A percentile compares a stretch with the other conserved stretches of the same genome.
Evolutionary conservation across 2,888 invertebrate species (phyloP).

Genomic region (Andrena fulva): DNA sequence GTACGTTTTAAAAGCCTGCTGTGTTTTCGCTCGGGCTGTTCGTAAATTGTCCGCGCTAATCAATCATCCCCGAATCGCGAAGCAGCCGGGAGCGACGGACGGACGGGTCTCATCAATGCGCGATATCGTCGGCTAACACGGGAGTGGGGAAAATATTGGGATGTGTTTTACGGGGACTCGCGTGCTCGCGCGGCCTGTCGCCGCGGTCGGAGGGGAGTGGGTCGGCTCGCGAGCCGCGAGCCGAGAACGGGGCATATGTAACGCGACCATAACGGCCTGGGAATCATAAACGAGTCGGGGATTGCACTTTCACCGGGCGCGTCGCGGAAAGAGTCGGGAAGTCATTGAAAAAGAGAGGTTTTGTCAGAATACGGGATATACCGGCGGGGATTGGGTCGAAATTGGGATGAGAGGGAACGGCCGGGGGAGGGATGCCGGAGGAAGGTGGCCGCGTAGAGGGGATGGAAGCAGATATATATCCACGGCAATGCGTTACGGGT

Average conservation of each 20-base stretch:
- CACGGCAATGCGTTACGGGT: slow-evolving; percentile 85
- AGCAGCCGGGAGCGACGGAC: slow-evolving; percentile 35
- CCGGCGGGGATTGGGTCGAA: slow-evolving; percentile 71
- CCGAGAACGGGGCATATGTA: slow-evolving; percentile 17
- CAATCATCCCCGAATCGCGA: slow-evolving; percentile 53
- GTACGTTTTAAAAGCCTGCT: slow-evolving; percentile 45
- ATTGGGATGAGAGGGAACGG: slow-evolving; percentile 69
- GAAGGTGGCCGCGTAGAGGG: slow-evolving; percentile 68
- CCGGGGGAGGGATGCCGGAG: slow-evolving; percentile 57
- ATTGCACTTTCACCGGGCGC: slow-evolving; percentile 57
- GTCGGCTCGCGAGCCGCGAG: background rate
- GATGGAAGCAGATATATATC: slow-evolving; percentile 83
- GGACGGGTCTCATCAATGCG: slow-evolving; percentile 54
- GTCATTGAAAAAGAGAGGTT: slow-evolving; percentile 81
- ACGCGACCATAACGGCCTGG: slow-evolving; percentile 24
- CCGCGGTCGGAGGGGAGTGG: background rate
- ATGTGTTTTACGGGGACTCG: slow-evolving; percentile 45
- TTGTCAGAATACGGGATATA: slow-evolving; percentile 75
- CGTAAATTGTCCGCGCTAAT: slow-evolving; percentile 53
- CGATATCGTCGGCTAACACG: slow-evolving; percentile 40
- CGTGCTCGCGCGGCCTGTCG: background rate
- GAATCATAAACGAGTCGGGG: slow-evolving; percentile 50
- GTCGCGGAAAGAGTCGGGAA: slow-evolving; percentile 74
- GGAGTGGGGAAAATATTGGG: slow-evolving; percentile 37
- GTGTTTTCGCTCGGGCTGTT: slow-evolving; percentile 35